Conservation (phyloP, 2,888 invertebrate genomes). For the Crioceris asparagi region DNA sequence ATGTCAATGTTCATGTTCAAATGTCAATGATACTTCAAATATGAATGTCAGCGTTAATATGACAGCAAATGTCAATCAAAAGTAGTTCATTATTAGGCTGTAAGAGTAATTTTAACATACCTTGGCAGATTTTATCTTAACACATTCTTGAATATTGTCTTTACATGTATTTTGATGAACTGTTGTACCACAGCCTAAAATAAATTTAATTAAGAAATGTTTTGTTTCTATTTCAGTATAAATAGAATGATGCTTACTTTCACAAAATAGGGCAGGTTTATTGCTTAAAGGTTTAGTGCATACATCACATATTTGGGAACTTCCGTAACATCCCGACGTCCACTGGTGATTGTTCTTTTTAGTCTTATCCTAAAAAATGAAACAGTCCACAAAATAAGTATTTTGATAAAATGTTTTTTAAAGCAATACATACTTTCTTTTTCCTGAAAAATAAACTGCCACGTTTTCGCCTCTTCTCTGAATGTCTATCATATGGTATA, state of each 20-base stretch:
- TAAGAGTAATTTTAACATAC: conserved; percentile 35
- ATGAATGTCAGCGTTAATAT: no score
- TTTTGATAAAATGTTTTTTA: no score
- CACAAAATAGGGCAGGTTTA: conserved; percentile 75
- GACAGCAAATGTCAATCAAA: no score
- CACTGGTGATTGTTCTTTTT: conserved; percentile 68
- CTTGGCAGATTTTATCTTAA: conserved; percentile 58
- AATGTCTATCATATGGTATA: conserved; percentile 59
- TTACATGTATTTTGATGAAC: conserved; percentile 83
- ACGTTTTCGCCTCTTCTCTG: conserved; percentile 76
- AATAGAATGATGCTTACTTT: conserved; percentile 51
- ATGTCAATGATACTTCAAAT: no score
- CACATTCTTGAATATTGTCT: conserved; percentile 78
- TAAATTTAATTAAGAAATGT: conserved; percentile 8
- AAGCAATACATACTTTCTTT: conserved; percentile 59
- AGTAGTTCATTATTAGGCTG: no score
- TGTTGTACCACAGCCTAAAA: conserved; percentile 71
- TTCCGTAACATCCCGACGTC: conserved; percentile 54
- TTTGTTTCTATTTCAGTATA: neutral
- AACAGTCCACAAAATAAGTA: neutral
- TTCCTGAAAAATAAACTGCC: conserved; percentile 87
- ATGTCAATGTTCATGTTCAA: neutral
- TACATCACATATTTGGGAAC: conserved; percentile 62
- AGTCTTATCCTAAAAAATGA: conserved; percentile 53
- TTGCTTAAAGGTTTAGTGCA: conserved; percentile 68